Percentiles rank a stretch among this genome's conserved stretches.
phyloP scores from a whole-genome alignment of 2,113 vertebrate genomes.

The Aplodontia rufa region DNA sequence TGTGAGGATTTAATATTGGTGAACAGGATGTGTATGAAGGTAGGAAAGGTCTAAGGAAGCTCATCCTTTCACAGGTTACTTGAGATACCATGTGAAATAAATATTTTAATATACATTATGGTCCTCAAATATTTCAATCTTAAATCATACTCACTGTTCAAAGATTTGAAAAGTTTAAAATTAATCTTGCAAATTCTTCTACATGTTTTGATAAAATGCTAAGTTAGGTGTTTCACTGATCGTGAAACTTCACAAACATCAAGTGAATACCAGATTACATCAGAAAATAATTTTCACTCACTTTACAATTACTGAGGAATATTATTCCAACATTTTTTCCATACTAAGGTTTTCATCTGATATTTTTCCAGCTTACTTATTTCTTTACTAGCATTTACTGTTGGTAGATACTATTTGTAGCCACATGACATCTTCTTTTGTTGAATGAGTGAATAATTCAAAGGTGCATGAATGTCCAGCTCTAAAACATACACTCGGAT shows the following conservation, averaged over 20 bases:
- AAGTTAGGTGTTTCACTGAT: neutral
- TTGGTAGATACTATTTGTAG: neutral
- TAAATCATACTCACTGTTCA: neutral
- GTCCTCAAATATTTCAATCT: neutral
- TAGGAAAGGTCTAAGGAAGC: neutral
- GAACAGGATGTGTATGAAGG: neutral
- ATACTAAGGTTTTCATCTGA: neutral
- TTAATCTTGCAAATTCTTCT: neutral
- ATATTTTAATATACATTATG: neutral
- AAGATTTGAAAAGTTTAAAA: conserved; percentile 13
- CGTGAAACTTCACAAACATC: neutral
- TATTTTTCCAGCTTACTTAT: neutral
- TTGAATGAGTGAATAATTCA: neutral
- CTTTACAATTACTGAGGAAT: neutral
- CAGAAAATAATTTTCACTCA: conserved; percentile 1
- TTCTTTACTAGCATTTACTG: neutral
- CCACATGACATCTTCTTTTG: neutral
- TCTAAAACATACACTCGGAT: conserved; percentile 38
- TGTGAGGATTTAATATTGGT: neutral
- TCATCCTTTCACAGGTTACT: neutral
- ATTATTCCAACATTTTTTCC: neutral
- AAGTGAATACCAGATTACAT: neutral
- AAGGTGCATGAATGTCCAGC: neutral
- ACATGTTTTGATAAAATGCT: neutral
- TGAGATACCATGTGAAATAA: neutral